These are phyloP conservation scores for Stigmatopora argus DNA, from an alignment of 2,113 vertebrate genomes.

Conservation along the genomic window DNA sequence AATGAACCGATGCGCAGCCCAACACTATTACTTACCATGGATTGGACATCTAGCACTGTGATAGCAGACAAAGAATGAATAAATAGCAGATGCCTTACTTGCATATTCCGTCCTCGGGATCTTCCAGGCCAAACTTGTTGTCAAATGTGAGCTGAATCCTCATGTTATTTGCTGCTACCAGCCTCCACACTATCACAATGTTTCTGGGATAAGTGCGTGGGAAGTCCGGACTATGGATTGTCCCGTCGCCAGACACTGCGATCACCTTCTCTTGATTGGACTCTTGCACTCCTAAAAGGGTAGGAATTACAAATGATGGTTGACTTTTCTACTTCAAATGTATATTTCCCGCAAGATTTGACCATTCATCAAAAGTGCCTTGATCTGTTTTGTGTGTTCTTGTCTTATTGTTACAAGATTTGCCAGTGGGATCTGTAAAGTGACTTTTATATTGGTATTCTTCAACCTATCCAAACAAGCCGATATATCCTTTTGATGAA, in stretches of 20 bases:
- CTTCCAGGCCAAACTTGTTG: conserved; percentile 91
- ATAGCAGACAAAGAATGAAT: background rate
- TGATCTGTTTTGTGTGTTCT: no score
- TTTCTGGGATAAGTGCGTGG: conserved; percentile 88
- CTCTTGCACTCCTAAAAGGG: conserved; percentile 84
- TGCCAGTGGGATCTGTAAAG: background rate
- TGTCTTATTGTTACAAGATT: background rate
- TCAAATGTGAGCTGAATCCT: conserved; percentile 94
- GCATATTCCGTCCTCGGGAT: conserved; percentile 94
- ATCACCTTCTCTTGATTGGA: conserved; percentile 91
- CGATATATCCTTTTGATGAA: background rate
- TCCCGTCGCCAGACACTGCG: conserved; percentile 83
- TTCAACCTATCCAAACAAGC: background rate
- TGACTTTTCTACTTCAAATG: background rate
- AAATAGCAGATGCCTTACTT: conserved; percentile 79
- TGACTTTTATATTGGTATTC: background rate
- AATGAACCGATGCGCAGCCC: no score
- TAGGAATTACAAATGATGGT: conserved; percentile 26
- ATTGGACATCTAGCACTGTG: background rate
- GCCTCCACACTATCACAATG: conserved; percentile 82
- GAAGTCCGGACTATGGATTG: conserved; percentile 91
- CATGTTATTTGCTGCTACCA: conserved; percentile 79
- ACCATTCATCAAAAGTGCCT: no score
- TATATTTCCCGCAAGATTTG: no score
- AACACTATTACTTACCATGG: no score